Evolutionary conservation across 1,140 invertebrate genomes (phyloP), one percentile per base, ranked within the genome.

Genomic region (Plutomurus gul): DNA sequence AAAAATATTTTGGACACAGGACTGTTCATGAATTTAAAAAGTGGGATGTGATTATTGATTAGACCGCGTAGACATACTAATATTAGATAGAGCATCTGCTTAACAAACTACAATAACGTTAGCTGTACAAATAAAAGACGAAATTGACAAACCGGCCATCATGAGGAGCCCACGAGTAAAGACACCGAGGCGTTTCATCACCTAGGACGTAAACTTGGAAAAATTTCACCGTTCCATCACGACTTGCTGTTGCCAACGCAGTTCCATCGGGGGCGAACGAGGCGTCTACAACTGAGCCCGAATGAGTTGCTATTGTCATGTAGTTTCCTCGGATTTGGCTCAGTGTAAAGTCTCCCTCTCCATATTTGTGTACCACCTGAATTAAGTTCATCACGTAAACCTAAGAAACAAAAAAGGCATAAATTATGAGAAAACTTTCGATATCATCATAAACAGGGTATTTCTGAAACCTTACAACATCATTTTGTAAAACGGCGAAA

Each of bases 201-300:
- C 76, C 76, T 18, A 78, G 22, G n/a, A 78, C 47, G 43, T 81
- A 78, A 78, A 81, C 93, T 88, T 97, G 94, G 86, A 95, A 97
- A 87, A 98, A 98, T 86, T 95, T 94, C 1, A 97, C 92, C 85
- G 92, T 90, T 75, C 96, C 96, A 88, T 96, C 95, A 0, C 90
- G 87, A 85, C 93, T 93, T 5, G 94, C 95, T 30, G 95, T 95
- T 4, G 95, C 95, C 43, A 98, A 88, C 1, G 95, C 95, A 30
- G 94, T 95, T 16, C 95, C 96, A 89, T 98, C 96, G 0, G 96
- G 95, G 70, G 95, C 95, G 86, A 98, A 94, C 16, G 94, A 91
- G 22, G 94, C 94, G 87, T 95, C 94, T 4, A 94, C 89, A 40
- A 97, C 92, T n/a, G 91, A 88, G 36, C 65, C 74, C 10, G 81